Evolutionary conservation across 2,888 invertebrate genomes (phyloP), one percentile per base, ranked within the genome.

Genomic region (Ochropleura leucogaster): DNA sequence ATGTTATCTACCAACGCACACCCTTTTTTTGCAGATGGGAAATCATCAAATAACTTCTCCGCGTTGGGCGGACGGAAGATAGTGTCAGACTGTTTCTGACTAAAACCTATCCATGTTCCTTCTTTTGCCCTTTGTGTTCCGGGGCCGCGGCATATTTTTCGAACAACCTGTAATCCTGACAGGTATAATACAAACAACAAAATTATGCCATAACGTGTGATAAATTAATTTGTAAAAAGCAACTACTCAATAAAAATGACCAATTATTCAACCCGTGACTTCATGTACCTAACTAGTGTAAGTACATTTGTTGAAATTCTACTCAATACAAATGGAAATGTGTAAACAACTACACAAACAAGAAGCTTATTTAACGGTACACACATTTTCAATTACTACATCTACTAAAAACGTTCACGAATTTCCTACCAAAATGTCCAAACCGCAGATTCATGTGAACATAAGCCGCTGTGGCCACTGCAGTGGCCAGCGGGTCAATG

Each of bases 401-500:
- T 9, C 30, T n/a, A n/a, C 7, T 62, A n/a, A 9, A n/a, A 12
- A 44, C 44, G n/a, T 40, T 40, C n/a, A 57, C 53, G 30, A 42
- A 60, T 57, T 71, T 80, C 60, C 14, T 47, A 71, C n/a, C n/a
- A 77, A 80, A 74, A 64, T 66, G 30, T 51, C 4, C 18, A n/a
- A 62, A 69, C 82, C 66, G 7, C 77, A 80, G 49, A 46, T 46
- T 16, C 20, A 49, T 20, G 46, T 20, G 4, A 62, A 62, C 40
- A 40, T 53, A 65, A 81, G 55, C 51, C 46, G 10, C 18, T 47
- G 81, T 46, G n/a, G 9, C 40, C 46, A 67, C 63, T 67, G 60
- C 64, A 67, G n/a, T n/a, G n/a, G n/a, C n/a, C n/a, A n/a, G 20
- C 64, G 53, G 63, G 77, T 90, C 88, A 89, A 30, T 69, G 77